Percentiles rank a stretch among this genome's conserved stretches.
Evolutionary conservation across 2,797 vertebrate genomes (phyloP).

Genomic region (Acomys russatus): DNA sequence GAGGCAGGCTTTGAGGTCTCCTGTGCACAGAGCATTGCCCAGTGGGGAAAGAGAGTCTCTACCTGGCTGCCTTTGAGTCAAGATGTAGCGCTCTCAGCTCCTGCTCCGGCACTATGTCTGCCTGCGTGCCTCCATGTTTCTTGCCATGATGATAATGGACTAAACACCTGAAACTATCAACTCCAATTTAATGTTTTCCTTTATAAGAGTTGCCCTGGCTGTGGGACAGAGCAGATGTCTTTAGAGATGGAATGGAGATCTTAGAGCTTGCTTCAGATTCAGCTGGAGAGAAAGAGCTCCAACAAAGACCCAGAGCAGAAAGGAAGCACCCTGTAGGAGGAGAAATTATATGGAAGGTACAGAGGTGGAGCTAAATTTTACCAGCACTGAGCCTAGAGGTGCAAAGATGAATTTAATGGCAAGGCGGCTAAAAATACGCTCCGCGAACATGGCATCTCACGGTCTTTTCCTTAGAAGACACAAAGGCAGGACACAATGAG

Average conservation of each 20-base stretch:
- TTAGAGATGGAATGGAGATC: neutral
- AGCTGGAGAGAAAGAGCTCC: neutral
- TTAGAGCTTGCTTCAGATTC: neutral
- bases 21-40: too few species aligned
- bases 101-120: too few species aligned
- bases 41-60: too few species aligned
- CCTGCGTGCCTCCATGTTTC: too few species aligned
- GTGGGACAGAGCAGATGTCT: neutral
- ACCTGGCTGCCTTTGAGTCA: too few species aligned
- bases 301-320: neutral
- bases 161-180: too few species aligned
- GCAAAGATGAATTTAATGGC: neutral
- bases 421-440: neutral
- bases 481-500: neutral
- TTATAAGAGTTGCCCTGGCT: too few species aligned
- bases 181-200: too few species aligned
- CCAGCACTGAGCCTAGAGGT: neutral
- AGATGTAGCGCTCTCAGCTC: too few species aligned
- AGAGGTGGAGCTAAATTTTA: neutral
- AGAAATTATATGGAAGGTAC: fast-evolving
- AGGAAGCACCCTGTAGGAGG: neutral
- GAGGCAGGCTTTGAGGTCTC: too few species aligned
- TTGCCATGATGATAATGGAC: too few species aligned
- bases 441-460: neutral
- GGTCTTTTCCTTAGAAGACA: neutral